Conservation (phyloP, 1,140 invertebrate genomes). For the Papilio polyxenes region DNA sequence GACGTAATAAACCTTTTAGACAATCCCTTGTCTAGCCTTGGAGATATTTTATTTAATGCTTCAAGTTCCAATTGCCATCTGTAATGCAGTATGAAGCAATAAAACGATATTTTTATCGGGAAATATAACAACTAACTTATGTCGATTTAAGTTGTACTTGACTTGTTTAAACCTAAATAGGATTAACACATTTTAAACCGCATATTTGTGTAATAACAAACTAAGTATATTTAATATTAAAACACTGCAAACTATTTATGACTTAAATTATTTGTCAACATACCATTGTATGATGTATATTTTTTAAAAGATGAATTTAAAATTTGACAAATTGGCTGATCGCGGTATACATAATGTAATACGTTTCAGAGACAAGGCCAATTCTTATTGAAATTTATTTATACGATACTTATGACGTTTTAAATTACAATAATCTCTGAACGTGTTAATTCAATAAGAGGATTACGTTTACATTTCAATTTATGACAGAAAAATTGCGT, state of each 20-base stretch:
- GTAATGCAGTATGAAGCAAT: constrained; percentile 6
- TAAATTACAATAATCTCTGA: constrained; percentile 26
- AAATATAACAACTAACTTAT: constrained; percentile 34
- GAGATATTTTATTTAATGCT: background rate
- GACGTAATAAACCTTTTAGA: background rate
- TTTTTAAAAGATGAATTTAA: background rate
- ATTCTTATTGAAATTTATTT: constrained; percentile 27
- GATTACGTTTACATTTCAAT: constrained; percentile 11
- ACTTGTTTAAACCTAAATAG: constrained; percentile 21
- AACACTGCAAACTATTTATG: too few relatives aligned
- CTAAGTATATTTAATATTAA: constrained; percentile 16
- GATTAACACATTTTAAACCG: constrained; percentile 25
- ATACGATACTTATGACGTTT: constrained; percentile 26
- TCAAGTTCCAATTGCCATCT: background rate
- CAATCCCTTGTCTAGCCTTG: background rate
- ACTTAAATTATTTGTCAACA: too few relatives aligned
- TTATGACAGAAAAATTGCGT: background rate
- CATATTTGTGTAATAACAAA: constrained; percentile 30
- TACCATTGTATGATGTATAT: too few relatives aligned
- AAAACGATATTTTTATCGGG: constrained; percentile 20
- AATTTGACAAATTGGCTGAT: constrained; percentile 1
- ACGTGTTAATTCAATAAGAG: constrained; percentile 24
- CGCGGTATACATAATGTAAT: constrained; percentile 6
- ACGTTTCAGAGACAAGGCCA: constrained; percentile 14
- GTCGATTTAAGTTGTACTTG: background rate